These are phyloP conservation scores for Austrolebias charrua DNA, from an alignment of 2,797 vertebrate species.

Conservation along the genomic window DNA sequence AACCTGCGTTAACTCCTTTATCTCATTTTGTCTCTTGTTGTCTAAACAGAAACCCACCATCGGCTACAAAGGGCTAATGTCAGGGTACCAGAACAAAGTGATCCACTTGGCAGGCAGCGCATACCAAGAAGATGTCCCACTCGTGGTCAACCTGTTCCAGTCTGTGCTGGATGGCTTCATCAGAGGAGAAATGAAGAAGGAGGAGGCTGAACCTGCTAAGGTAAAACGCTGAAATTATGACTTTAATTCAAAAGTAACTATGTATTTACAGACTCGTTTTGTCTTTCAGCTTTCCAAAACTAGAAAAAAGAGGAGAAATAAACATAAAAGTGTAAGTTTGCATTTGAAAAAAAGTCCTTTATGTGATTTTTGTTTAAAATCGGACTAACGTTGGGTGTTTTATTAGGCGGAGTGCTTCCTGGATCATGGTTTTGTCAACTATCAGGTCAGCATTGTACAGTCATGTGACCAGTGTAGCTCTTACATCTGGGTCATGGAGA, in stretches of 20 bases:
- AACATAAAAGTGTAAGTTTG: constrained; percentile 88
- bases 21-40: constrained; percentile 10
- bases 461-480: constrained; percentile 94
- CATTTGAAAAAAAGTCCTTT: background rate
- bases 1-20: background rate
- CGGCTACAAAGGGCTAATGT: constrained; percentile 93
- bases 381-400: constrained; percentile 1
- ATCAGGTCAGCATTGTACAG: constrained; percentile 96
- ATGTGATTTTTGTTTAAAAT: background rate
- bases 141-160: constrained; percentile 97
- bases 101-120: constrained; percentile 84
- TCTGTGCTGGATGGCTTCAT: constrained; percentile 96
- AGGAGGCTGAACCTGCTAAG: constrained; percentile 89
- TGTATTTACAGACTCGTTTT: constrained; percentile 7
- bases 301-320: constrained; percentile 94
- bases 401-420: constrained; percentile 88
- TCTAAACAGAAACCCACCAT: constrained; percentile 76
- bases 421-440: constrained; percentile 89
- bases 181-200: constrained; percentile 88
- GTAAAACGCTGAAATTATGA: constrained; percentile 60
- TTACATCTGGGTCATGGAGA: constrained; percentile 99
- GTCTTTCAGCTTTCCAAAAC: constrained; percentile 85
- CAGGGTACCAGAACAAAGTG: constrained; percentile 91
- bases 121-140: constrained; percentile 88
- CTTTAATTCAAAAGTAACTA: background rate